Evolutionary conservation across 2,888 invertebrate genomes (phyloP).

Genomic region (Aphrophora alni): DNA sequence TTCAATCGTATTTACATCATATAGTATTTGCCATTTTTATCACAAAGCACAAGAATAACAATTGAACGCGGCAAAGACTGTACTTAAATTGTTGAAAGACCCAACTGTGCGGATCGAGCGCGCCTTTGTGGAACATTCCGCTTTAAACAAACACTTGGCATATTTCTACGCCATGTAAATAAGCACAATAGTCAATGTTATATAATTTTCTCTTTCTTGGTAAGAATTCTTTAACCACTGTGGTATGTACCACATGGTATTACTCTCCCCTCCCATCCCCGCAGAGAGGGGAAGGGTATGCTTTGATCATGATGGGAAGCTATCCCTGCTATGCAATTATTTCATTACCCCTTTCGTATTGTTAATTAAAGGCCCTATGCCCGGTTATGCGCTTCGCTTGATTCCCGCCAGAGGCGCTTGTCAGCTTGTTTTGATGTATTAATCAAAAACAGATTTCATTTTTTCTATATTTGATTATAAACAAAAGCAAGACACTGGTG

Average conservation of each 20-base stretch:
- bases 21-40: too few relatives aligned
- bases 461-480: neutral
- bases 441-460: slow-evolving; percentile 2
- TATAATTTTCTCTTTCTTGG: neutral
- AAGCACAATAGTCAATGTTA: neutral
- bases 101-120: neutral
- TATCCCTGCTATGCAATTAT: slow-evolving; percentile 42
- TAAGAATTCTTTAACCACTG: neutral
- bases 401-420: neutral
- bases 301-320: slow-evolving; percentile 12
- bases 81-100: neutral
- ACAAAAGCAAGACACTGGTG: neutral
- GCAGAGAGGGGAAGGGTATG: neutral
- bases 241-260: neutral
- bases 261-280: neutral
- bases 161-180: neutral
- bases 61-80: neutral
- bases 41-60: neutral
- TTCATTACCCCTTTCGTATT: slow-evolving; percentile 35
- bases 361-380: slow-evolving; percentile 31
- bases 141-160: neutral
- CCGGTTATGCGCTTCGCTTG: neutral
- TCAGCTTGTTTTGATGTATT: neutral
- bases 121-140: neutral
- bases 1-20: too few relatives aligned